Percentiles rank a stretch among this genome's conserved stretches.
phyloP scores from a whole-genome alignment of 2,113 vertebrate genomes.

The Sebastes fasciatus region DNA sequence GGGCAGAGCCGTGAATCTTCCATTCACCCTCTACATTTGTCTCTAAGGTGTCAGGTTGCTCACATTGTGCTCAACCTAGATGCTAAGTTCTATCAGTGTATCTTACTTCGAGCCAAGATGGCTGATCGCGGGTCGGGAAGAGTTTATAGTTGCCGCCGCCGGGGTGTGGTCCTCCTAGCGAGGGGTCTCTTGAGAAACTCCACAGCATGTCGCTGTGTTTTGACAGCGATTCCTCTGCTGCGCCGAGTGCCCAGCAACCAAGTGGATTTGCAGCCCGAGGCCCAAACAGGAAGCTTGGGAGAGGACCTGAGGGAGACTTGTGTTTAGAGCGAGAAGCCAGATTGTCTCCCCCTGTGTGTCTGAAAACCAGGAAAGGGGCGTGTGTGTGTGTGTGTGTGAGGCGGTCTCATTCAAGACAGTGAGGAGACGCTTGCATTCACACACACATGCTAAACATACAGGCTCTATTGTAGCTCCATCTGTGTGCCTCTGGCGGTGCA shows the following conservation, averaged over 20 bases:
- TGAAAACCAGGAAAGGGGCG: conserved; percentile 56
- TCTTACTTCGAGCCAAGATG: conserved; percentile 62
- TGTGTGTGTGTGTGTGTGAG: conserved; percentile 31
- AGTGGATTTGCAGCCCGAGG: conserved; percentile 52
- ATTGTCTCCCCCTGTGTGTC: conserved; percentile 57
- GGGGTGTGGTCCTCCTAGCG: conserved; percentile 56
- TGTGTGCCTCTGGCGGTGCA: conserved; percentile 50
- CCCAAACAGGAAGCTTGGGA: conserved; percentile 81
- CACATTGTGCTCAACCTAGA: conserved; percentile 37
- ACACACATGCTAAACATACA: conserved; percentile 27
- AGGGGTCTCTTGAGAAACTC: conserved; percentile 56
- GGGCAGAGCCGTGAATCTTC: conserved; percentile 18
- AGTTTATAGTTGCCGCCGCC: background rate
- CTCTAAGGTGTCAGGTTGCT: conserved; percentile 48
- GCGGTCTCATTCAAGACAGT: conserved; percentile 38
- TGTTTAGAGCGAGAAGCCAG: conserved; percentile 75
- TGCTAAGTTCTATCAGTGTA: conserved; percentile 12
- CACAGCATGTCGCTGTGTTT: conserved; percentile 61
- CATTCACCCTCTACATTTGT: conserved; percentile 38
- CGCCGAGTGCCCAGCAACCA: conserved; percentile 31
- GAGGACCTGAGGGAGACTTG: conserved; percentile 67
- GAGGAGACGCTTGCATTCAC: conserved; percentile 11
- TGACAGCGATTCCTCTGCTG: conserved; percentile 59
- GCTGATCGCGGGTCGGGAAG: conserved; percentile 19
- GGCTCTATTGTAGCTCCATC: conserved; percentile 61